Base-by-base conservation (phyloP, 2,113 vertebrate species). In the Tautogolabrus adspersus region DNA sequence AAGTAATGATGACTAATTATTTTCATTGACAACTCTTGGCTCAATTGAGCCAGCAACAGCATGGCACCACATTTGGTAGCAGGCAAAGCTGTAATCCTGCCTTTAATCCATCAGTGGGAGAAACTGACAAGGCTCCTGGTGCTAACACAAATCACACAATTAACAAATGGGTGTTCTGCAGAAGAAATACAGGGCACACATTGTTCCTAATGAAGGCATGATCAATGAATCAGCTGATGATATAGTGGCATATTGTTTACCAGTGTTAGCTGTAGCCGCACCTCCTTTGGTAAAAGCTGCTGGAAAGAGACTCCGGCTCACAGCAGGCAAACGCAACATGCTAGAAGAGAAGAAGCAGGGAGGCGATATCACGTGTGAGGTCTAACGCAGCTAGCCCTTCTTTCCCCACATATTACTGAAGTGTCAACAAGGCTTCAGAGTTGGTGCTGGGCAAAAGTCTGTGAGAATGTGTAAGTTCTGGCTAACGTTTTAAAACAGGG, bases 261-360 rank as follows among this genome's bases (percentile, higher is more conserved):
- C 96, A 92, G 92, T 90, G 65, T 81, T 91, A 19, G 82, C 64
- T 44, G 83, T 73, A 38, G 85, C 49, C n/a, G 63, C 75, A 37
- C 83, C 89, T 72, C 91, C 92, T 93, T 66, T 94, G 75, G 90
- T 74, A 44, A 91, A 88, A 73, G 93, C 80, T 11, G 93, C 91
- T 80, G 94, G 95, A 40, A 92, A 71, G 19, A 97, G 73, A 81
- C 94, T 89, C 82, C 94, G 93, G 82, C 87, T 94, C 66, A 95
- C 82, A 38, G 82, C 91, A 65, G 95, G 91, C 21, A 97, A 90
- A 79, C 96, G 96, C 83, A 98, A 75, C 97, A 98, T 98, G 86
- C 96, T 96, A 56, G 51, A 72, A 82, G 88, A 42, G 9, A 6
- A 63, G 77, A 92, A 21, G 22, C 51, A 54, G 10, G 68, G 58